Evolutionary conservation across 2,113 vertebrate genomes (phyloP).

Genomic region (Panthera leo): DNA sequence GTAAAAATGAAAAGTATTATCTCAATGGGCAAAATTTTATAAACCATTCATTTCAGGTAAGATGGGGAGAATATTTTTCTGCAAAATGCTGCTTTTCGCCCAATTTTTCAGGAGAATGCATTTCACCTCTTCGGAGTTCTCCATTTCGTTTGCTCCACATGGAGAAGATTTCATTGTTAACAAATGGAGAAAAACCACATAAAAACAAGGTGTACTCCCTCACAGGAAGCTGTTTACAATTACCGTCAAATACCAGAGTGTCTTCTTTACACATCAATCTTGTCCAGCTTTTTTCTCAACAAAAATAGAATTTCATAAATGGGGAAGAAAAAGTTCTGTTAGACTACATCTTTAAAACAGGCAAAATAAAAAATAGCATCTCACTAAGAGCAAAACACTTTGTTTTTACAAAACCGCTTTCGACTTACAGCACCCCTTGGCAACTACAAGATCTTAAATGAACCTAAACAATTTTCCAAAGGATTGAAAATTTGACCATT

Average conservation of each 20-base stretch:
- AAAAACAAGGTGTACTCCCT: background rate
- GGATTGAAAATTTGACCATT: background rate
- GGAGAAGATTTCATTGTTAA: background rate
- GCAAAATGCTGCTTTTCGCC: background rate
- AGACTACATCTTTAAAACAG: background rate
- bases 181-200: background rate
- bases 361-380: background rate
- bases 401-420: background rate
- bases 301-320: background rate
- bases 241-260: background rate
- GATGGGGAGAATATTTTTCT: background rate
- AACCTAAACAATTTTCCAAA: background rate
- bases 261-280: background rate
- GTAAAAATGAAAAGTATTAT: background rate
- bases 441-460: background rate
- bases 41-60: background rate
- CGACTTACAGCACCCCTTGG: background rate
- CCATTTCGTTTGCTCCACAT: background rate
- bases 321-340: background rate
- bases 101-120: background rate
- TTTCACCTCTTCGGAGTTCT: background rate
- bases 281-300: background rate
- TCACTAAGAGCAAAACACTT: background rate
- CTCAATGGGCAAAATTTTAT: background rate
- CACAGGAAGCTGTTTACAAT: background rate